Evolutionary conservation across 2,113 vertebrate species (phyloP).

Genomic region (Marcusenius ussheri): DNA sequence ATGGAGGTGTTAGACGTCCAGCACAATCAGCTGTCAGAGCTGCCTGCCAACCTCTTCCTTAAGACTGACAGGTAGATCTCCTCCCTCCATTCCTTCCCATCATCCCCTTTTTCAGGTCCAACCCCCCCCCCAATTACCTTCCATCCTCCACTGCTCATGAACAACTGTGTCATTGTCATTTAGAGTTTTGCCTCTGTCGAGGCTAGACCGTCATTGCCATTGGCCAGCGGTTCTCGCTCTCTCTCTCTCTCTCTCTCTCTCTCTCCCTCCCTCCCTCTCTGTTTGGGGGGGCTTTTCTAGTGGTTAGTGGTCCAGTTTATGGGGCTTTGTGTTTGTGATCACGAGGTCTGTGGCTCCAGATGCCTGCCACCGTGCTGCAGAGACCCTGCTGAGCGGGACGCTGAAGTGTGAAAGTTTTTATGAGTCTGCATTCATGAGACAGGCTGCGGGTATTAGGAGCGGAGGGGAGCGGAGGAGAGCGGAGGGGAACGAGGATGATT

Average conservation of each 20-base stretch:
- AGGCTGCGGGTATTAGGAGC: not conserved
- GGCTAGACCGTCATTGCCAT: not conserved
- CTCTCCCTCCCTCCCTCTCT: not conserved
- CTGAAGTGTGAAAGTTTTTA: not conserved
- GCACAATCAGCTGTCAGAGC: slow-evolving; percentile 87
- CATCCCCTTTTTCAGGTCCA: not conserved
- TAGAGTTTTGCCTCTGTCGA: not conserved
- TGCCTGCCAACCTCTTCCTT: slow-evolving; percentile 82
- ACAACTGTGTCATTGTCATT: not conserved
- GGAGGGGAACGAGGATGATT: not conserved
- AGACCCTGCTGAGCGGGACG: not conserved
- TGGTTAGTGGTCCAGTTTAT: not conserved
- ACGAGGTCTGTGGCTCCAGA: not conserved
- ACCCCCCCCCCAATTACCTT: not conserved
- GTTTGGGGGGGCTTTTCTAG: not conserved
- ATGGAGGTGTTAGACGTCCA: slow-evolving; percentile 90
- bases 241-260: too few species aligned
- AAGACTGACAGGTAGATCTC: slow-evolving; percentile 79
- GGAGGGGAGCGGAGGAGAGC: not conserved
- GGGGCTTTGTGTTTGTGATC: not conserved
- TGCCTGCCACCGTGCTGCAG: not conserved
- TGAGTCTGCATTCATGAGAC: not conserved
- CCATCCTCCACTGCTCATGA: not conserved
- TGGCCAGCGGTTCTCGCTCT: not conserved
- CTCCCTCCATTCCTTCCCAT: not conserved